phyloP scores from a whole-genome alignment of 2,113 vertebrate species.

The Hepsetus odoe region DNA sequence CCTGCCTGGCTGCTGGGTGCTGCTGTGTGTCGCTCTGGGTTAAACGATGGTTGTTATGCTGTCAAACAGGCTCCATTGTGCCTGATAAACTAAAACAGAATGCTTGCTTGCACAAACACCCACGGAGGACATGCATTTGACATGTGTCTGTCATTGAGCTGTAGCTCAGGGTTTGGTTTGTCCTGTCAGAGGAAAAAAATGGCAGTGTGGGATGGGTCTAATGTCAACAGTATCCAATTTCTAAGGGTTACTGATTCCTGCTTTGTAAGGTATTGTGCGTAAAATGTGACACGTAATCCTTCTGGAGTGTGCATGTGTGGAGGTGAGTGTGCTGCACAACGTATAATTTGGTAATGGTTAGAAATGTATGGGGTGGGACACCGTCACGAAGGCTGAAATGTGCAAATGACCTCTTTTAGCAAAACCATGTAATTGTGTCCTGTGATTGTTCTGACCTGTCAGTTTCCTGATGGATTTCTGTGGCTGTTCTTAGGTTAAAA shows the following conservation, averaged over 20 bases:
- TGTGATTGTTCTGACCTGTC: no score
- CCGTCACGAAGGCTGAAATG: no score
- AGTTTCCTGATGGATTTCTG: no score
- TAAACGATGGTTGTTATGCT: constrained; percentile 8
- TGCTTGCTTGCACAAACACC: neutral
- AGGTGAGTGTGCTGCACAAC: neutral
- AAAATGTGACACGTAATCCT: constrained; percentile 23
- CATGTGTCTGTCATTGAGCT: neutral
- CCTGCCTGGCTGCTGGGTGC: constrained; percentile 24
- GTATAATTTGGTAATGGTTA: no score
- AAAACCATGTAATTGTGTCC: no score
- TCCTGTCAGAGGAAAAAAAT: constrained; percentile 8
- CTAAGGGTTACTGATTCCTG: constrained; percentile 19
- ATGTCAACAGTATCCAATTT: constrained; percentile 33
- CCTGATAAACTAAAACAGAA: constrained; percentile 19
- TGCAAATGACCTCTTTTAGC: no score
- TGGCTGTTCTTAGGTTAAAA: no score
- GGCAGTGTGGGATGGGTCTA: neutral
- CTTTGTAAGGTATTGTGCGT: neutral
- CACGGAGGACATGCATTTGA: neutral
- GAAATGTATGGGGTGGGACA: no score
- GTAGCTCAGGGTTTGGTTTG: neutral
- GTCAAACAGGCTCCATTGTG: constrained; percentile 33
- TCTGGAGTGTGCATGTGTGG: constrained; percentile 6
- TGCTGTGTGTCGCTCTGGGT: neutral